Conservation (phyloP, 2,113 vertebrate genomes). For the Pseudorectes ferrugineus region DNA sequence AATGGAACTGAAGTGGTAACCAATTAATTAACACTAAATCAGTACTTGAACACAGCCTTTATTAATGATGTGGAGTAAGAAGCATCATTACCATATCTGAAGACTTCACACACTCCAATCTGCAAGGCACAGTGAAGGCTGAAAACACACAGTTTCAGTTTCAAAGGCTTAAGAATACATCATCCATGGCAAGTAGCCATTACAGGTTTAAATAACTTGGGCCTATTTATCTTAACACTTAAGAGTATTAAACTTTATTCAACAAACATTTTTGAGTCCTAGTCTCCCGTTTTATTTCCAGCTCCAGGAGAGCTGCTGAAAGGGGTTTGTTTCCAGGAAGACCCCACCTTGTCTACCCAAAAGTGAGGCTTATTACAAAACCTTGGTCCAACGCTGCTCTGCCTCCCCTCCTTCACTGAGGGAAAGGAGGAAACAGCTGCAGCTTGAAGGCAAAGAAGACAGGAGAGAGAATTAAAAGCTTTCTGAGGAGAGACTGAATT, state of each 20-base stretch:
- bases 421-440: not conserved
- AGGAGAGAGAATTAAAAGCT: not conserved
- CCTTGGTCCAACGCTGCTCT: rapidly evolving
- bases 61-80: not conserved
- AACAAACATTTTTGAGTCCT: not conserved
- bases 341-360: rapidly evolving
- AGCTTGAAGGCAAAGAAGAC: not conserved
- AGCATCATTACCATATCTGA: slow-evolving; percentile 3
- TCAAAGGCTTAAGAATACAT: not conserved
- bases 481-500: not conserved
- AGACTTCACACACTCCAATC: not conserved
- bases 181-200: not conserved
- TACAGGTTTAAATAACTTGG: not conserved
- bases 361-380: not conserved
- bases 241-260: not conserved
- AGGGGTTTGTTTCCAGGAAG: not conserved
- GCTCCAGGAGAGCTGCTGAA: not conserved
- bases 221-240: not conserved
- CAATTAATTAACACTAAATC: not conserved
- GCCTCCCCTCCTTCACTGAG: not conserved
- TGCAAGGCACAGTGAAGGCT: not conserved
- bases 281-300: not conserved
- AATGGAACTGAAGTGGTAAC: not conserved
- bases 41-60: not conserved
- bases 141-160: not conserved